Evolutionary conservation across 2,113 vertebrate species (phyloP), one percentile per base, ranked within the genome.

Genomic region (Cyprinodon tularosa): DNA sequence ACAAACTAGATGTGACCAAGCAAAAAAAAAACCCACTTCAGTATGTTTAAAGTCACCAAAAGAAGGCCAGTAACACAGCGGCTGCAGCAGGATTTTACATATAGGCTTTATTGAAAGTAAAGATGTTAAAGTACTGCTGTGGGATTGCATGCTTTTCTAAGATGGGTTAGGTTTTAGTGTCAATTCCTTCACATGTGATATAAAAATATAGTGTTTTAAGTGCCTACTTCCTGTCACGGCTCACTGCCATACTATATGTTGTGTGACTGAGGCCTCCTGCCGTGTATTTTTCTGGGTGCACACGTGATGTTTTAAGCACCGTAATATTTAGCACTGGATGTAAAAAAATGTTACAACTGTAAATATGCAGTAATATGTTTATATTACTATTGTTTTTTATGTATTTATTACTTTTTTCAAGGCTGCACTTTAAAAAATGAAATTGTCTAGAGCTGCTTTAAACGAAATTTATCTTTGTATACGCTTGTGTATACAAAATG

Each of bases 171-270:
- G 45, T 81, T 68, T 71, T 42, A 76, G 72, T 0, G 10, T 76
- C 44, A 36, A 77, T 82, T 73, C 82, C 38, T 68, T 77, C 17
- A 8, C 65, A n/a, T 68, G 66, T 59, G 47, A 59, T 45, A 59
- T 50, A 72, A 68, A 29, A 74, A 80, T 22, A 76, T 71, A 71
- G 66, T 74, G 29, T 65, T 68, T 69, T 42, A 81, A 84, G 70
- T 81, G 61, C 39, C 78, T 84, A 73, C 68, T 77, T 88, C 67
- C 74, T 83, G 76, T 84, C 74, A 87, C 77, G 75, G 50, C 17
- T 57, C 50, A 78, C 72, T 86, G 74, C 44, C 72, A 82, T 68
- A 50, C 67, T 85, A 82, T 83, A 75, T 62, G 67, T 39, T 61
- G 48, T 9, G 12, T 73, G 61, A 14, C 74, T 77, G 61, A 71